Conservation (phyloP, 1,140 invertebrate genomes). For the Bombus pascuorum region DNA sequence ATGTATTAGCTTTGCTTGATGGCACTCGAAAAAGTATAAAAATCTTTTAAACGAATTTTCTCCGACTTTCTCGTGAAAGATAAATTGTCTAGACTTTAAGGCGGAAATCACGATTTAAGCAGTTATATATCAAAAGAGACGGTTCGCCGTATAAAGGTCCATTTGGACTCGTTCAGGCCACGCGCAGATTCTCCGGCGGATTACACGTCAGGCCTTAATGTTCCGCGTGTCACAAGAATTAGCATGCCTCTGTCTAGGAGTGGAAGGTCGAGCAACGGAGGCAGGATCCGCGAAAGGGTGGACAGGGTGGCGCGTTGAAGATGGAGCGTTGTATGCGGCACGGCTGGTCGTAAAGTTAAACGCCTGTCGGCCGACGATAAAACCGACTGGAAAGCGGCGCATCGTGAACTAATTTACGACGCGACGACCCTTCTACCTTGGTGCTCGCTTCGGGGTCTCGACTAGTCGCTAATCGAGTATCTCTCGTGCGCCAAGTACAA, state of each 20-base stretch:
- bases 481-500: neutral
- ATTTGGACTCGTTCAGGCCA: constrained; percentile 21
- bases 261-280: constrained; percentile 38
- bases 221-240: constrained; percentile 77
- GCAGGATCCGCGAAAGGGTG: neutral
- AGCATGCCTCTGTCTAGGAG: constrained; percentile 69
- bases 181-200: constrained; percentile 65
- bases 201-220: constrained; percentile 75
- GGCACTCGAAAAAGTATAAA: too few relatives aligned
- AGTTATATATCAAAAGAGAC: constrained; percentile 30
- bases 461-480: constrained; percentile 1
- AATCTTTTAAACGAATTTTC: too few relatives aligned
- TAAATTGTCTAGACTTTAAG: too few relatives aligned
- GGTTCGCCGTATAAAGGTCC: constrained; percentile 57
- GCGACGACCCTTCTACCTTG: constrained; percentile 63
- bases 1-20: too few relatives aligned
- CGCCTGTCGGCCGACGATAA: constrained; percentile 79
- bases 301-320: constrained; percentile 27
- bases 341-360: constrained; percentile 81
- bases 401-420: constrained; percentile 80
- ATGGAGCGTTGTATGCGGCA: constrained; percentile 66
- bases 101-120: constrained; percentile 31
- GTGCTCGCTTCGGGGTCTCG: constrained; percentile 56
- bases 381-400: constrained; percentile 72
- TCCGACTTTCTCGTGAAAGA: too few relatives aligned